These are phyloP conservation scores for Temnothorax ravouxi DNA, from an alignment of 2,888 invertebrate genomes.

Conservation along the genomic window DNA sequence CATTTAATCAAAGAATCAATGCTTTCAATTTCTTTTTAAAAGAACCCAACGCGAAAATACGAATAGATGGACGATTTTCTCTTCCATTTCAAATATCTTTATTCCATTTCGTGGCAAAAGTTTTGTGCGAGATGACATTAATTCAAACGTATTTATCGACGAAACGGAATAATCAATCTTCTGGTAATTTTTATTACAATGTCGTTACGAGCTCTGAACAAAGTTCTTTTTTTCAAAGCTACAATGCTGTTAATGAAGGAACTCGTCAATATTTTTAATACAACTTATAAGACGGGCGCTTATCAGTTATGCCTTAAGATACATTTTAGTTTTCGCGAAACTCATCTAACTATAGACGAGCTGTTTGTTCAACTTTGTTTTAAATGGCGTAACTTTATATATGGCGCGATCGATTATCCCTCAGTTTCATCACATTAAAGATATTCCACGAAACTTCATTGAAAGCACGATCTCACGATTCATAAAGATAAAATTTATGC, in stretches of 20 bases:
- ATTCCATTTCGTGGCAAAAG: not conserved
- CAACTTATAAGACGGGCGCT: not conserved
- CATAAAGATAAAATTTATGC: not conserved
- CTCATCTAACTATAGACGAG: conserved; percentile 15
- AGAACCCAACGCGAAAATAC: not conserved
- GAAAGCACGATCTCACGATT: not conserved
- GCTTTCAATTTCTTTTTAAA: conserved; percentile 8
- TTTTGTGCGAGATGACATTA: conserved; percentile 10
- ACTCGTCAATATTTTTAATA: conserved; percentile 35
- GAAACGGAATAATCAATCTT: conserved; percentile 5
- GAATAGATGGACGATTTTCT: conserved; percentile 10
- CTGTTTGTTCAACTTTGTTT: conserved; percentile 30
- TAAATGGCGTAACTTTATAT: conserved; percentile 16
- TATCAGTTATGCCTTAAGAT: conserved; percentile 21
- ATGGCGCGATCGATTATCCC: conserved; percentile 3
- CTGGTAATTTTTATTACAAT: conserved; percentile 10
- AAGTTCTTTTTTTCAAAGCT: conserved; percentile 3
- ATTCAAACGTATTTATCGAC: not conserved
- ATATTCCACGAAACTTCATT: conserved; percentile 8
- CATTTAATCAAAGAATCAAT: conserved; percentile 15
- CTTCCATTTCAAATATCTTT: not conserved
- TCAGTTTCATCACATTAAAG: conserved; percentile 1
- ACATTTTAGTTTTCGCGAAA: conserved; percentile 9
- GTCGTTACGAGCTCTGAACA: not conserved
- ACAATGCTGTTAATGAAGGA: not conserved